Conservation (phyloP, 2,888 invertebrate species). For the Campopleginae sp. region DNA sequence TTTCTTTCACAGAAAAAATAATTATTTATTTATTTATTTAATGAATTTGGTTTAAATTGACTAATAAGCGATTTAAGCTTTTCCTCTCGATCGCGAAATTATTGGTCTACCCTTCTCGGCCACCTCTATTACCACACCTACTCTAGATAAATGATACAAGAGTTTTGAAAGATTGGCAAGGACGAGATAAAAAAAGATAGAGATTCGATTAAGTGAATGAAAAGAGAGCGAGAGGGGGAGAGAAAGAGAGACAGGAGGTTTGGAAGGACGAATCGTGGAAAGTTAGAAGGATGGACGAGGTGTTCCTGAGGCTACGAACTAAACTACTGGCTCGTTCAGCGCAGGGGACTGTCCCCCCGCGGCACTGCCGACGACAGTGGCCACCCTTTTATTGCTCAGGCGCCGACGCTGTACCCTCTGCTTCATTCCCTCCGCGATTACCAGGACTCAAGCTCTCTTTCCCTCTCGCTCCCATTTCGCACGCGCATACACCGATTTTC, state of each 20-base stretch:
- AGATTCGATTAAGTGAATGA: slow-evolving; percentile 4
- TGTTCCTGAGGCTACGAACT: slow-evolving; percentile 77
- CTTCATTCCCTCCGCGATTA: slow-evolving; percentile 24
- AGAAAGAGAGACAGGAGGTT: slow-evolving; percentile 45
- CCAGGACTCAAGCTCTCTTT: slow-evolving; percentile 6
- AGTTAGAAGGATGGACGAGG: slow-evolving; percentile 69
- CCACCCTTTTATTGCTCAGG: slow-evolving; percentile 70
- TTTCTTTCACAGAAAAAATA: neutral
- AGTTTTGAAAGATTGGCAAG: slow-evolving; percentile 22
- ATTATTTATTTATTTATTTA: neutral
- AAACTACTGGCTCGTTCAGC: slow-evolving; percentile 75
- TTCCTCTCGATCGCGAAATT: slow-evolving; percentile 24
- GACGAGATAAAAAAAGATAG: slow-evolving; percentile 27
- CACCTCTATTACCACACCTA: slow-evolving; percentile 21
- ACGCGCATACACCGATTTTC: slow-evolving; percentile 32
- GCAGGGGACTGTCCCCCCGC: slow-evolving; percentile 67
- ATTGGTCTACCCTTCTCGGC: slow-evolving; percentile 10
- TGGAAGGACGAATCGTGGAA: slow-evolving; percentile 61
- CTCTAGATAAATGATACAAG: slow-evolving; percentile 29
- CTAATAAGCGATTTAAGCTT: neutral
- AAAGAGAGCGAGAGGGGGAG: slow-evolving; percentile 15
- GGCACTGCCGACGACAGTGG: slow-evolving; percentile 71
- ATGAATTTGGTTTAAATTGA: neutral
- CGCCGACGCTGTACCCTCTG: slow-evolving; percentile 67
- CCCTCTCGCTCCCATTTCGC: slow-evolving; percentile 2